These are phyloP conservation scores for Malurus melanocephalus DNA, from an alignment of 2,113 vertebrate species.

Conservation along the genomic window DNA sequence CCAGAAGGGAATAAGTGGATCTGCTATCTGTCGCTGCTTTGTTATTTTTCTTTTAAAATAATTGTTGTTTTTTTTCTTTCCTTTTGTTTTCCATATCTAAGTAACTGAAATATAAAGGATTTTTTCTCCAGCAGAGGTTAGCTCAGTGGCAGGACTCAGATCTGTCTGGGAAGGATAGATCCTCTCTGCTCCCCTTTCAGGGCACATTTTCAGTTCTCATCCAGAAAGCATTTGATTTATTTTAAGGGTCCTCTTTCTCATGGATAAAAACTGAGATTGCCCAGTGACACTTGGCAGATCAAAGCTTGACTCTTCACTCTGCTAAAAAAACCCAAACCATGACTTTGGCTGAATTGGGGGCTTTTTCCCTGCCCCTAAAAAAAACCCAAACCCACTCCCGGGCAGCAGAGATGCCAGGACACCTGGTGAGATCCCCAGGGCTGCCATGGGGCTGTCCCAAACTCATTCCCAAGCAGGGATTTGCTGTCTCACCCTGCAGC, in stretches of 20 bases:
- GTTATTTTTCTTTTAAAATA: background rate
- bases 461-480: background rate
- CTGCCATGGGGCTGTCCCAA: background rate
- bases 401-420: background rate
- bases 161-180: background rate
- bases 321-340: background rate
- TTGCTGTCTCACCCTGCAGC: background rate
- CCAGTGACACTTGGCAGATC: background rate
- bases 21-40: background rate
- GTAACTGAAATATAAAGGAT: background rate
- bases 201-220: background rate
- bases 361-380: background rate
- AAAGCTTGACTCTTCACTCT: background rate
- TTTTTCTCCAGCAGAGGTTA: background rate
- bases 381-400: accelerated
- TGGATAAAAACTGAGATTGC: background rate
- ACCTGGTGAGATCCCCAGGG: background rate
- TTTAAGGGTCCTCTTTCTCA: background rate
- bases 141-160: background rate
- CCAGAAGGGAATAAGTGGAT: background rate
- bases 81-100: background rate
- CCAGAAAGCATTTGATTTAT: background rate
- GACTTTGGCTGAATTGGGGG: background rate
- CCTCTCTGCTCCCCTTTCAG: background rate
- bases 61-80: background rate